A percentile compares a stretch with the other conserved stretches of the same genome.
Conservation (phyloP, 2,888 invertebrate genomes). For the Xanthia icteritia region DNA sequence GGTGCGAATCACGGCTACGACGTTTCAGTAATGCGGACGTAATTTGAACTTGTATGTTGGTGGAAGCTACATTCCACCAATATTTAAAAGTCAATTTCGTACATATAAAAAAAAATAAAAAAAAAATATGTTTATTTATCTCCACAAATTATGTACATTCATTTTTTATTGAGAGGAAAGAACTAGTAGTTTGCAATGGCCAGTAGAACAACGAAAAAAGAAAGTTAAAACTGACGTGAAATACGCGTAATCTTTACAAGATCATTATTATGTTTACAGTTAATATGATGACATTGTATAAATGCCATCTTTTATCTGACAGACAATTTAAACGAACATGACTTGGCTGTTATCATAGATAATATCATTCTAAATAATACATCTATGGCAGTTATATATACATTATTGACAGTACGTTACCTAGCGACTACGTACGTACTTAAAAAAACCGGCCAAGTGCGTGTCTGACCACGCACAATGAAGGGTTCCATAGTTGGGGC, state of each 20-base stretch:
- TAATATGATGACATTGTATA: no score
- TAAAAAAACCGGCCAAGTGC: no score
- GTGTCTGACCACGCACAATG: no score
- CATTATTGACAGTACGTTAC: background rate
- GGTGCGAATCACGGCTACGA: background rate
- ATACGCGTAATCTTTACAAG: background rate
- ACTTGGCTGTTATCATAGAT: background rate
- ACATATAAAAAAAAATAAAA: no score
- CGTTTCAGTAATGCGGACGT: background rate
- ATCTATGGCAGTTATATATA: background rate
- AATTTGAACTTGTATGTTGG: background rate
- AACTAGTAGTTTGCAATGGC: background rate
- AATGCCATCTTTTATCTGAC: background rate
- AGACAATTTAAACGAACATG: background rate
- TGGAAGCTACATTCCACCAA: background rate
- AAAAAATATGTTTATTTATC: no score
- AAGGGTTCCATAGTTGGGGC: no score
- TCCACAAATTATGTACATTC: no score
- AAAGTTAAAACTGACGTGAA: background rate
- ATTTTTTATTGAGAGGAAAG: background rate
- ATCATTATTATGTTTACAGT: background rate
- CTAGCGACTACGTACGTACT: background rate
- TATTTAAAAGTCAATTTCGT: background rate
- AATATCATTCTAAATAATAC: no score
- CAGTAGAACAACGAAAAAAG: background rate